Evolutionary conservation across 2,888 invertebrate genomes (phyloP).

Genomic region (Agriopis aurantiaria): DNA sequence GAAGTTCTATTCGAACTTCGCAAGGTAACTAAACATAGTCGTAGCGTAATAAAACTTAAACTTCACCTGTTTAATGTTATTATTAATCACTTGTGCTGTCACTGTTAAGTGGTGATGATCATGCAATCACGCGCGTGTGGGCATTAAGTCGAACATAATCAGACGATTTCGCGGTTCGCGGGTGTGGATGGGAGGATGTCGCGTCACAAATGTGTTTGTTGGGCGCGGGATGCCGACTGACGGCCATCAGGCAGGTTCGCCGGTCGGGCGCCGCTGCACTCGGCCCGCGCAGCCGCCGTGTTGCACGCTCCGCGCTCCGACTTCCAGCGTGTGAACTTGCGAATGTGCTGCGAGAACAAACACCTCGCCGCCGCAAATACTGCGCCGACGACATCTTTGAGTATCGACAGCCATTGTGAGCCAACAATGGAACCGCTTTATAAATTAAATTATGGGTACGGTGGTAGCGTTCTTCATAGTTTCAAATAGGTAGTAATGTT

Average conservation of each 20-base stretch:
- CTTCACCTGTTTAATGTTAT: constrained; percentile 76
- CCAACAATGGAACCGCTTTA: constrained; percentile 29
- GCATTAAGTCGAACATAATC: constrained; percentile 60
- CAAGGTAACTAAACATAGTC: constrained; percentile 58
- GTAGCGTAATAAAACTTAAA: constrained; percentile 61
- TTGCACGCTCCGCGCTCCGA: constrained; percentile 39
- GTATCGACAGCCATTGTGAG: constrained; percentile 37
- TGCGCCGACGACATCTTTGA: constrained; percentile 42
- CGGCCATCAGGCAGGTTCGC: constrained; percentile 49
- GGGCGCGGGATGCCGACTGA: constrained; percentile 69
- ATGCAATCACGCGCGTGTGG: constrained; percentile 73
- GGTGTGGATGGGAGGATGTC: constrained; percentile 39
- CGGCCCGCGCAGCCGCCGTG: constrained; percentile 78
- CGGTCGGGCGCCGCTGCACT: constrained; percentile 55
- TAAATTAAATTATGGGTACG: constrained; percentile 31
- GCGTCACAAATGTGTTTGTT: constrained; percentile 41
- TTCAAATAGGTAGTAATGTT: neutral
- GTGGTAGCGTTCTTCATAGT: constrained; percentile 10
- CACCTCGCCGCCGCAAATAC: constrained; percentile 44
- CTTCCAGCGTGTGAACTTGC: constrained; percentile 46
- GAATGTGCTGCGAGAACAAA: constrained; percentile 51
- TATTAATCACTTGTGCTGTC: constrained; percentile 77
- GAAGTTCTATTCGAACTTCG: constrained; percentile 53
- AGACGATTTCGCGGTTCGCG: constrained; percentile 49
- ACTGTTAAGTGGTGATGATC: constrained; percentile 71